Conservation (phyloP, 2,888 invertebrate genomes). For the Gasteruption jaculator region DNA sequence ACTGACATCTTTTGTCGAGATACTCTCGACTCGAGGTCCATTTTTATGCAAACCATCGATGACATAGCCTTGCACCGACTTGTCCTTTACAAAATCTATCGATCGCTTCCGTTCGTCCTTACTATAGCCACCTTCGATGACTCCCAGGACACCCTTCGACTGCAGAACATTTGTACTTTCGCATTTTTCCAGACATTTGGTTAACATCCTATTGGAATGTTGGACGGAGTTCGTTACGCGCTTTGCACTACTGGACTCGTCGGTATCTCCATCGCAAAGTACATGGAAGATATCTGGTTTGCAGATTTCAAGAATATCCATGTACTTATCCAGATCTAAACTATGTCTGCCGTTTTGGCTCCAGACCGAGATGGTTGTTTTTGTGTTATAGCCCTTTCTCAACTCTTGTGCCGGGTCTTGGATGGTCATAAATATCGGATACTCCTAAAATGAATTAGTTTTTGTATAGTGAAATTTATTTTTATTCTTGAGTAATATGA, state of each 20-base stretch:
- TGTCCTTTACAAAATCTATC: constrained; percentile 59
- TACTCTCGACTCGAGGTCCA: constrained; percentile 59
- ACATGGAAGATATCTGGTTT: constrained; percentile 79
- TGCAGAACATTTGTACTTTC: constrained; percentile 56
- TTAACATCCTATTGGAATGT: constrained; percentile 64
- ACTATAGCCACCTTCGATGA: constrained; percentile 72
- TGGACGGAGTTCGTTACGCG: constrained; percentile 68
- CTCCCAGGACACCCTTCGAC: constrained; percentile 59
- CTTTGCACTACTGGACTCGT: constrained; percentile 64
- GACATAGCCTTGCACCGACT: constrained; percentile 67
- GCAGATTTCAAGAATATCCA: constrained; percentile 72
- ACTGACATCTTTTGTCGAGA: constrained; percentile 55
- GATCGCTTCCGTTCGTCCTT: constrained; percentile 62
- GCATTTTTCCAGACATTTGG: constrained; percentile 65
- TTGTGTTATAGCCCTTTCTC: constrained; percentile 69
- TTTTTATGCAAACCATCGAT: constrained; percentile 80
- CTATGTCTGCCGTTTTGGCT: constrained; percentile 70
- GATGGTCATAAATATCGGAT: constrained; percentile 56
- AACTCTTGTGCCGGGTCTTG: constrained; percentile 68
- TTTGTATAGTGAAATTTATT: constrained; percentile 14
- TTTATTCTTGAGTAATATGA: too few relatives aligned
- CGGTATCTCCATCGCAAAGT: constrained; percentile 74
- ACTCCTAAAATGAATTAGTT: constrained; percentile 45
- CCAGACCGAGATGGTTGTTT: constrained; percentile 71
- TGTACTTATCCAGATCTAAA: constrained; percentile 66